phyloP scores from a whole-genome alignment of 2,797 vertebrate species.

The Gallirallus australis region DNA sequence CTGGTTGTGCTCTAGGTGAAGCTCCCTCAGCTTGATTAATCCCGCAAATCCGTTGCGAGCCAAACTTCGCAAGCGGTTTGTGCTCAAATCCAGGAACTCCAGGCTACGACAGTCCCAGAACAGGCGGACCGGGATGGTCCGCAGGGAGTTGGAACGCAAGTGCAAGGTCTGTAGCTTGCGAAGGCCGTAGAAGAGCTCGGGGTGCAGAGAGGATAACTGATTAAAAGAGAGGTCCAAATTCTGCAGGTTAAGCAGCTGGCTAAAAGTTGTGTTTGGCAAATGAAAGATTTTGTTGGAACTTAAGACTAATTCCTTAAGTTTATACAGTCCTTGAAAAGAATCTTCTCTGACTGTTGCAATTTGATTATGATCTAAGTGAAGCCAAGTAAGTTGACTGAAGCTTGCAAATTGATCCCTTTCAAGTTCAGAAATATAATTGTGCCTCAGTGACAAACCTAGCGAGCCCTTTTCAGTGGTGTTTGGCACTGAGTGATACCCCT shows the following conservation, averaged over 20 bases:
- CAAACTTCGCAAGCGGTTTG: conserved; percentile 96
- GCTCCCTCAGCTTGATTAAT: conserved; percentile 97
- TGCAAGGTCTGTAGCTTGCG: conserved; percentile 97
- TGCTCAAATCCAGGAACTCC: conserved; percentile 97
- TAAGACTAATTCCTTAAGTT: conserved; percentile 98
- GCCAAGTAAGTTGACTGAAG: conserved; percentile 98
- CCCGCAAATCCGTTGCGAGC: conserved; percentile 98
- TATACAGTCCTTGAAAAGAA: conserved; percentile 99
- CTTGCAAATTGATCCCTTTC: conserved; percentile 97
- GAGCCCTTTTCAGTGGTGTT: conserved; percentile 96
- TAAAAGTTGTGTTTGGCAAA: conserved; percentile 99
- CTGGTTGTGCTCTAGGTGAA: conserved; percentile 99
- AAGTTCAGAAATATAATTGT: conserved; percentile 96
- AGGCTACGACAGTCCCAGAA: conserved; percentile 99
- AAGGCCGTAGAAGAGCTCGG: conserved; percentile 96
- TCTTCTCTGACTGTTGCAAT: conserved; percentile 96
- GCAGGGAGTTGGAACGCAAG: conserved; percentile 96
- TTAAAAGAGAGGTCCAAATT: conserved; percentile 99
- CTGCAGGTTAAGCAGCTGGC: conserved; percentile 98
- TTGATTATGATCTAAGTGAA: conserved; percentile 99
- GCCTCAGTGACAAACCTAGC: conserved; percentile 96
- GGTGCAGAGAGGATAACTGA: conserved; percentile 96
- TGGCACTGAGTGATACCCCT: conserved; percentile 97
- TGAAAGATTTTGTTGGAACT: conserved; percentile 99
- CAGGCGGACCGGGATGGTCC: conserved; percentile 95